Conservation (phyloP, 1,140 invertebrate genomes). For the Drosophila rufa region DNA sequence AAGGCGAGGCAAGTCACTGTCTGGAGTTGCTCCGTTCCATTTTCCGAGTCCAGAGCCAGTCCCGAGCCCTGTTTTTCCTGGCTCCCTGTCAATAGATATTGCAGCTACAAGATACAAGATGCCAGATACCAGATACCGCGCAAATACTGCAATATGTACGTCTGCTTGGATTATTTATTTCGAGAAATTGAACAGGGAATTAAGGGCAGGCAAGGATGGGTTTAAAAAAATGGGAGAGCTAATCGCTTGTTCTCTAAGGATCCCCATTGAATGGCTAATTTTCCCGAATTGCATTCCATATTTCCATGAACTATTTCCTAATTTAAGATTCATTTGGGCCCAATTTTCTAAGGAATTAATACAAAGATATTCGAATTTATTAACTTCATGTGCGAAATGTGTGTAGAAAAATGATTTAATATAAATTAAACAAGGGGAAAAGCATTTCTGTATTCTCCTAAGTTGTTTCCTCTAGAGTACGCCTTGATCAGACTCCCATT, state of each 20-base stretch:
- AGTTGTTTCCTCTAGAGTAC: too few relatives aligned
- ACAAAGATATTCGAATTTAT: too few relatives aligned
- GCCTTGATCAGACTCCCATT: too few relatives aligned
- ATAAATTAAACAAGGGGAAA: too few relatives aligned
- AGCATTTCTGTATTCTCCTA: too few relatives aligned
- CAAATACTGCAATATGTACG: slow-evolving; percentile 43
- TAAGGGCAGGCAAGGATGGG: neutral
- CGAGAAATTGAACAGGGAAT: slow-evolving; percentile 1
- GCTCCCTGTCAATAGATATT: slow-evolving; percentile 71
- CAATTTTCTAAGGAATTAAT: too few relatives aligned
- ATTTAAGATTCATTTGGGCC: too few relatives aligned
- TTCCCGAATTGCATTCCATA: neutral
- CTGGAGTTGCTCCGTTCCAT: neutral
- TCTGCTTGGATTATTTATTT: slow-evolving; percentile 54
- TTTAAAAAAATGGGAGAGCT: neutral
- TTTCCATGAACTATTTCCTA: too few relatives aligned
- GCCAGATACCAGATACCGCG: slow-evolving; percentile 24
- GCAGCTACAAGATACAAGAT: slow-evolving; percentile 52
- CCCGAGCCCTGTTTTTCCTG: neutral
- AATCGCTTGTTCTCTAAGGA: neutral
- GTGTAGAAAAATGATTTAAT: too few relatives aligned
- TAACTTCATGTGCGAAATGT: too few relatives aligned
- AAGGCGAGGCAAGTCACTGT: slow-evolving; percentile 50
- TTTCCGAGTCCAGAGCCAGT: neutral
- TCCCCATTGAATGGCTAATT: too few relatives aligned